Conservation (phyloP, 1,140 invertebrate species). For the Hyposmocoma kahamanoa region DNA sequence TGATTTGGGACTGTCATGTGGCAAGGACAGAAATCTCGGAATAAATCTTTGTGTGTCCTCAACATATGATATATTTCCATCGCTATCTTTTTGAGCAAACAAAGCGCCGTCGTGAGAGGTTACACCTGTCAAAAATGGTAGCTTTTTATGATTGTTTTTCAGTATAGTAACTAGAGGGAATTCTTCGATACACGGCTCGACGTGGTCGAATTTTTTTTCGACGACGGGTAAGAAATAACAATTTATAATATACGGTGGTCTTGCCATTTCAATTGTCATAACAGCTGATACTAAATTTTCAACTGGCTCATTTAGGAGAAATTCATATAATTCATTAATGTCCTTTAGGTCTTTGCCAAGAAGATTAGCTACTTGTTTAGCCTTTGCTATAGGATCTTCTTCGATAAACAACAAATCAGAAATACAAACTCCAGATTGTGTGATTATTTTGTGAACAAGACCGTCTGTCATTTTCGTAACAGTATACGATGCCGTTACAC, state of each 20-base stretch:
- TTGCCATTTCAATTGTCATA: conserved; percentile 31
- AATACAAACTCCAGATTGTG: conserved; percentile 78
- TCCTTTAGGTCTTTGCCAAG: conserved; percentile 60
- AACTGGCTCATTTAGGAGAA: conserved; percentile 54
- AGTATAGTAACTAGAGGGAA: too few relatives aligned
- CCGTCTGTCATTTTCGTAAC: conserved; percentile 78
- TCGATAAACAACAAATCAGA: conserved; percentile 71
- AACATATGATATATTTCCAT: too few relatives aligned
- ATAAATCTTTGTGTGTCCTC: too few relatives aligned
- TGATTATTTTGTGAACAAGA: conserved; percentile 63
- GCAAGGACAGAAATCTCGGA: too few relatives aligned
- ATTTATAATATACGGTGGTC: conserved; percentile 31
- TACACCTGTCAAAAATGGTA: too few relatives aligned
- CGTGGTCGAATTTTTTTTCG: conserved; percentile 53
- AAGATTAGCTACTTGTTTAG: conserved; percentile 37
- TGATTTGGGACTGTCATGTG: too few relatives aligned
- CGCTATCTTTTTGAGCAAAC: too few relatives aligned
- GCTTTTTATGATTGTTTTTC: too few relatives aligned
- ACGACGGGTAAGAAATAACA: conserved; percentile 51
- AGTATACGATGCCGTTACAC: conserved; percentile 79
- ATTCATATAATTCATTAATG: conserved; percentile 45
- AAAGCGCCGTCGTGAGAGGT: too few relatives aligned
- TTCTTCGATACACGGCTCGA: too few relatives aligned
- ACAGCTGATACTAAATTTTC: conserved; percentile 53
- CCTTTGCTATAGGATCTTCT: conserved; percentile 47